phyloP scores from a whole-genome alignment of 2,888 invertebrate species.

The Napeogenes sylphis region DNA sequence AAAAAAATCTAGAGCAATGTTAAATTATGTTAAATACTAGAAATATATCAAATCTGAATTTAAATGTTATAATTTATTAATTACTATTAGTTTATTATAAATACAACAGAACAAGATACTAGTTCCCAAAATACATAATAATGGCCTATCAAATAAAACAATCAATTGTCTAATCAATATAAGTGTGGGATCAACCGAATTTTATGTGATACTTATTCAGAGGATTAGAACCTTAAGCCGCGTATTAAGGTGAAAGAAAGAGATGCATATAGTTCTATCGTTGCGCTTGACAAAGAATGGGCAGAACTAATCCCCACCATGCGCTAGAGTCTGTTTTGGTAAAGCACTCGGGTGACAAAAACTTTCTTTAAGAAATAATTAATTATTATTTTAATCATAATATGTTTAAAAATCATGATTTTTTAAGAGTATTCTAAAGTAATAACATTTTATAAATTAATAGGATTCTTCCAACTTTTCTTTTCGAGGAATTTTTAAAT shows the following conservation, averaged over 20 bases:
- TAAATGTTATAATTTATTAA: too few species aligned
- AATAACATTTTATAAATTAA: too few species aligned
- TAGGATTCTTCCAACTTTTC: too few species aligned
- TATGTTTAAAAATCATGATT: background rate
- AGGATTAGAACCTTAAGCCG: constrained; percentile 22
- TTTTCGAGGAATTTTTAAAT: too few species aligned
- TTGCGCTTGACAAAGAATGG: constrained; percentile 50
- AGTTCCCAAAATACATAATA: background rate
- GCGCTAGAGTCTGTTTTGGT: constrained; percentile 67
- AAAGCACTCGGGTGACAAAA: constrained; percentile 65
- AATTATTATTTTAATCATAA: constrained; percentile 6
- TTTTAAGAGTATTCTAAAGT: background rate
- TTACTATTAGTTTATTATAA: background rate
- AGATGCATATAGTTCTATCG: constrained; percentile 58
- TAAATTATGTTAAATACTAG: too few species aligned
- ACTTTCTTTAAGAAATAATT: constrained; percentile 30
- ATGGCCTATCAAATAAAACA: constrained; percentile 11
- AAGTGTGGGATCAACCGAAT: constrained; percentile 10
- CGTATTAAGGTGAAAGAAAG: constrained; percentile 43
- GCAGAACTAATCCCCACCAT: constrained; percentile 65
- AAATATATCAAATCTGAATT: too few species aligned
- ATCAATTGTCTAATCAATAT: constrained; percentile 23
- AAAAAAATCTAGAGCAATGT: too few species aligned
- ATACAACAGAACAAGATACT: background rate
- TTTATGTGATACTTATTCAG: constrained; percentile 17